Conservation (phyloP, 2,888 invertebrate species). For the Conus canariensis region DNA sequence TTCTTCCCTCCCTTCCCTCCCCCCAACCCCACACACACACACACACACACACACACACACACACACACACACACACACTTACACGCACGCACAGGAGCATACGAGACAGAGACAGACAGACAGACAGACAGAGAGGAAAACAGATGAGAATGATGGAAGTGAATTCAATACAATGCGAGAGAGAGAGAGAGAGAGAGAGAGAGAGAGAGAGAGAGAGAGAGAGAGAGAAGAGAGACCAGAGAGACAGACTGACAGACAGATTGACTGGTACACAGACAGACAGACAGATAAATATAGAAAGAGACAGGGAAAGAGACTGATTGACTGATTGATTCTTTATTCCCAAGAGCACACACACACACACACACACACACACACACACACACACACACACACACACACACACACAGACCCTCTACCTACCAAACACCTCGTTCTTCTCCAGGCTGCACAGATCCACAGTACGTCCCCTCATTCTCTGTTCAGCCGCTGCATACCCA, state of each 20-base stretch:
- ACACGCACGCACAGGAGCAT: no score
- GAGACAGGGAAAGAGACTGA: not conserved
- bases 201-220: not conserved
- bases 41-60: no score
- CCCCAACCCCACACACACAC: no score
- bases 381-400: not conserved
- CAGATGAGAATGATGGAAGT: not conserved
- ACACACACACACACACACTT: no score
- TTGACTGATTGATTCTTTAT: no score
- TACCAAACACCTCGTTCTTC: slow-evolving; percentile 68
- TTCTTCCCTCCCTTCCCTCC: not conserved
- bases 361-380: not conserved
- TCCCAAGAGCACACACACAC: no score
- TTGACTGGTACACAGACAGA: not conserved
- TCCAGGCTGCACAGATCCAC: slow-evolving; percentile 68
- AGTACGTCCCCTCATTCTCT: slow-evolving; percentile 59
- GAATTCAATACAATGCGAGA: not conserved
- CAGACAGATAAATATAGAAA: not conserved
- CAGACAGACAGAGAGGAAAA: no score
- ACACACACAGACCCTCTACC: not conserved
- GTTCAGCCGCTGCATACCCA: slow-evolving; percentile 74
- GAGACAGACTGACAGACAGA: not conserved
- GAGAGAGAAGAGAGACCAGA: not conserved
- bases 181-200: not conserved
- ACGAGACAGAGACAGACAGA: no score